Evolutionary conservation across 2,113 vertebrate species (phyloP).

Genomic region (Fukomys damarensis): DNA sequence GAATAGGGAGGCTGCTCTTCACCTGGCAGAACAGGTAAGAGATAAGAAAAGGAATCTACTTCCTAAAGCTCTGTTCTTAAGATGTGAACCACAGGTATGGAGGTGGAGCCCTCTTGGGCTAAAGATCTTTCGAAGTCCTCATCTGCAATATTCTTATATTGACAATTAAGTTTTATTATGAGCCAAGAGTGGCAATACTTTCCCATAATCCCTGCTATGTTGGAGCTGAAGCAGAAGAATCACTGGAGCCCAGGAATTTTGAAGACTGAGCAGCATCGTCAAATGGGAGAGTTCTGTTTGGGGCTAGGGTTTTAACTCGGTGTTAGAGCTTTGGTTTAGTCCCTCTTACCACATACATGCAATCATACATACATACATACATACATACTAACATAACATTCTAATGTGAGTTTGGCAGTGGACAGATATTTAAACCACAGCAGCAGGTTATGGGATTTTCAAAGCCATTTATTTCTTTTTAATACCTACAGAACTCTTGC

Average conservation of each 20-base stretch:
- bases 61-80: background rate
- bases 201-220: background rate
- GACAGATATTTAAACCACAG: background rate
- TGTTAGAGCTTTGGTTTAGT: background rate
- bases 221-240: background rate
- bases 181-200: background rate
- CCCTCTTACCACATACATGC: background rate
- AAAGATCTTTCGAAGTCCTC: background rate
- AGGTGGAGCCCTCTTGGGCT: background rate
- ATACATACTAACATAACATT: background rate
- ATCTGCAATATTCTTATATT: background rate
- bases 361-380: background rate
- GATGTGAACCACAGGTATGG: too few relatives aligned
- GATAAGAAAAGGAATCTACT: background rate
- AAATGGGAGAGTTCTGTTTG: background rate
- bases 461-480: background rate
- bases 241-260: background rate
- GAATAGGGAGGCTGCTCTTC: rapidly evolving
- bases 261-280: background rate
- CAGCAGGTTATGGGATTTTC: background rate
- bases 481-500: background rate
- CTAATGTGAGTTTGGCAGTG: background rate
- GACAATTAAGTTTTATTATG: too few relatives aligned
- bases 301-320: background rate
- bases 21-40: background rate